Base-by-base conservation (phyloP, 2,888 invertebrate species). In the Notodonta dromedarius region DNA sequence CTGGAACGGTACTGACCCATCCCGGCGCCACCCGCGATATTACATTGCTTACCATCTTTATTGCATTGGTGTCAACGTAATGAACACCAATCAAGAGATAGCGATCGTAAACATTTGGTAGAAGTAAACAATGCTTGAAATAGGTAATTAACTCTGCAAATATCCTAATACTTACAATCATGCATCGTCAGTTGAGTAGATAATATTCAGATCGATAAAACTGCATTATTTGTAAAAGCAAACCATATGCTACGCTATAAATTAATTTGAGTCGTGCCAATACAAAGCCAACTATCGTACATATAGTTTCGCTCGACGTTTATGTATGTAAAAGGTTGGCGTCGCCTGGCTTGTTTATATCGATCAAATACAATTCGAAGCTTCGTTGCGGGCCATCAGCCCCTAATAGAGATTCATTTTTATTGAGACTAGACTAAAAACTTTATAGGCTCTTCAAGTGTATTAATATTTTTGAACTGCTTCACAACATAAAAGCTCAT, bases 31-130 rank as follows among this genome's bases (percentile, higher is more conserved):
- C 11, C 65, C 63, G 80, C 62, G 80, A 82, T 72, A 83, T 84
- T 78, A 80, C 79, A 80, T 87, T 83, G 83, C 77, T 73, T 65
- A 74, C 71, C 77, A 74, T 82, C 78, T 77, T 83, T 78, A 85
- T 82, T 83, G 83, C 81, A 90, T 87, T 86, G 87, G 87, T 92
- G 91, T 91, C 91, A 89, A 80, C 85, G 79, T 82, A 90, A 93
- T 92, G 81, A 88, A 87, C 82, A 80, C 80, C 83, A 87, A 87
- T 88, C 81, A 86, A 79, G 63, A 55, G 65, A 60, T 83, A 83
- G 86, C 66, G 81, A 71, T 82, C 57, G 65, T 65, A 61, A 84
- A 79, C 74, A 3, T 11, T 56, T n/a, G 9, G 24, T 35, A 35
- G 35, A 7, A 35, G 4, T 2, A 35, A 35, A 35, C 4, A 35